Percentiles rank a stretch among this genome's conserved stretches.
These are phyloP conservation scores for Steinernema khuongi DNA, from an alignment of 1,140 invertebrate genomes.

Conservation along the genomic window DNA sequence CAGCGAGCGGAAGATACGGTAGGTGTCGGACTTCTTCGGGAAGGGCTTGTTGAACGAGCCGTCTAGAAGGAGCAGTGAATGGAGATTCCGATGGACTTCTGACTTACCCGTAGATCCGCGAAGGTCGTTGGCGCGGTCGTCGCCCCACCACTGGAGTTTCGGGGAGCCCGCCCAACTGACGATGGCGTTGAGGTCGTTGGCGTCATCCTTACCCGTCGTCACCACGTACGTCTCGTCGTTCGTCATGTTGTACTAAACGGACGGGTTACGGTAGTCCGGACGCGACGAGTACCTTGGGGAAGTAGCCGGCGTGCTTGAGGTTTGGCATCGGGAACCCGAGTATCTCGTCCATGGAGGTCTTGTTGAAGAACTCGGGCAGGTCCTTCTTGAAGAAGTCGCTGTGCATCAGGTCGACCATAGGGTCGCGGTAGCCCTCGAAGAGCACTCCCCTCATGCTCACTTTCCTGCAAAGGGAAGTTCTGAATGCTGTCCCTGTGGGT, in stretches of 20 bases:
- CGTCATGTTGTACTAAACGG: constrained; percentile 28
- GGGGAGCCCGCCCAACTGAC: neutral
- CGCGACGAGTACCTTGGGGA: neutral
- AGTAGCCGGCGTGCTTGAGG: constrained; percentile 15
- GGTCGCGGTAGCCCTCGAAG: constrained; percentile 29
- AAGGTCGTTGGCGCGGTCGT: constrained; percentile 5
- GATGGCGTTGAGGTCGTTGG: constrained; percentile 10
- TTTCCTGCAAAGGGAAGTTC: constrained; percentile 14
- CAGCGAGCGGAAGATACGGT: neutral
- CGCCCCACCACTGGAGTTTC: neutral
- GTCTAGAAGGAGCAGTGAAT: constrained; percentile 19
- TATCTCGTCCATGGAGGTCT: neutral
- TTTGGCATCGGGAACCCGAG: neutral
- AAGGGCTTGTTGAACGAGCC: constrained; percentile 30
- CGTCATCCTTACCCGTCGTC: constrained; percentile 23
- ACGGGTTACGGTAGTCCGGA: neutral
- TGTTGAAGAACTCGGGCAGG: neutral
- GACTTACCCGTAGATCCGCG: neutral
- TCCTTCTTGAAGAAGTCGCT: constrained; percentile 21
- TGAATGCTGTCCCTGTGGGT: too few species aligned
- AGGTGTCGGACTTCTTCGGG: constrained; percentile 23
- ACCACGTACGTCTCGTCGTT: constrained; percentile 24
- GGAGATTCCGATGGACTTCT: neutral
- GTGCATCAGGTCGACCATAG: constrained; percentile 23
- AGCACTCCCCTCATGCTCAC: constrained; percentile 24